Evolutionary conservation across 2,113 vertebrate species (phyloP).

Genomic region (Machaerirhynchus nigripectus): DNA sequence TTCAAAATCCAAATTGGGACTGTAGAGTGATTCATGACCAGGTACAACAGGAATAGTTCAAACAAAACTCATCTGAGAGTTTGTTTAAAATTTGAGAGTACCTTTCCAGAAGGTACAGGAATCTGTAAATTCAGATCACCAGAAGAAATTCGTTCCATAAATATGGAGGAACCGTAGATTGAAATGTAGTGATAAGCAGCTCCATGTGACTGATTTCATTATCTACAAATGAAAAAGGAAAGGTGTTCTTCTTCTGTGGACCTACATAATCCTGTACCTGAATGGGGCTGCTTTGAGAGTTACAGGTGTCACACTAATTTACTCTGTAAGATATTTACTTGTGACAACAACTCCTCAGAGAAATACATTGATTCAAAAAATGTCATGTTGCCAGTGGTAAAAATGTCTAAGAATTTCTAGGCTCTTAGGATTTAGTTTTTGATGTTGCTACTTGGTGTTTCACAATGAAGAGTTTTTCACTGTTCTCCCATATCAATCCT

Average conservation of each 20-base stretch:
- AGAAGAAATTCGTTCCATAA: background rate
- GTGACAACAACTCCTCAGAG: background rate
- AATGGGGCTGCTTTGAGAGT: background rate
- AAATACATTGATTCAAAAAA: background rate
- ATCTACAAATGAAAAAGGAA: background rate
- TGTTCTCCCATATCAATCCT: background rate
- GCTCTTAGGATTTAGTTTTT: background rate
- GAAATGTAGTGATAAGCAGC: background rate
- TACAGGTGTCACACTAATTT: background rate
- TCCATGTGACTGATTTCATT: background rate
- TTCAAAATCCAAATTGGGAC: background rate
- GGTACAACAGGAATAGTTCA: background rate
- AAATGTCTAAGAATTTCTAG: background rate
- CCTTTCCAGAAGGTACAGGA: background rate
- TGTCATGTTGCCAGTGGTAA: background rate
- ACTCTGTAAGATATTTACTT: background rate
- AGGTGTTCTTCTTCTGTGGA: background rate
- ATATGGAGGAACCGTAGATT: background rate
- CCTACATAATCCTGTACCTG: background rate
- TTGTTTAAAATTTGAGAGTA: background rate
- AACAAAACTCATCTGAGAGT: background rate
- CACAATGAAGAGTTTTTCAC: background rate
- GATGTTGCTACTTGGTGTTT: background rate
- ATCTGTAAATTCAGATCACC: background rate
- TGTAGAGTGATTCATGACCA: background rate